Conservation (phyloP, 2,888 invertebrate genomes). For the Abrostola tripartita region DNA sequence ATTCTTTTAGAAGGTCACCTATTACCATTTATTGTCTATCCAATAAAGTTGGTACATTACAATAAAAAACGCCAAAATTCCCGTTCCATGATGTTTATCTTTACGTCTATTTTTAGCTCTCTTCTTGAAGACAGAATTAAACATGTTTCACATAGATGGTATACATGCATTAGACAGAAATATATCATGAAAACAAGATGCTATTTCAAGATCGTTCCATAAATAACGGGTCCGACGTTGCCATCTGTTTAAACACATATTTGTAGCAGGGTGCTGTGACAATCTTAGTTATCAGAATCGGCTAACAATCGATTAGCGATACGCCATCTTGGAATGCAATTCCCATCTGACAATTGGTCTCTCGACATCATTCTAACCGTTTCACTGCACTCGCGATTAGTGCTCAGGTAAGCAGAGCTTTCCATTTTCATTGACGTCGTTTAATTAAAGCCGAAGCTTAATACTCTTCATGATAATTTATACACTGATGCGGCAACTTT, state of each 20-base stretch:
- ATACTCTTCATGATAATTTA: constrained; percentile 26
- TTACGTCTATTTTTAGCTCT: constrained; percentile 24
- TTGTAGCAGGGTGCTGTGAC: constrained; percentile 20
- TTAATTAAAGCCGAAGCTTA: constrained; percentile 31
- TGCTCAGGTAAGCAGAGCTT: constrained; percentile 27
- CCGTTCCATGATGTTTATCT: constrained; percentile 9
- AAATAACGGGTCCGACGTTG: constrained; percentile 31
- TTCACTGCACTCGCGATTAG: constrained; percentile 32
- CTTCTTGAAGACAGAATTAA: constrained; percentile 21
- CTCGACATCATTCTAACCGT: constrained; percentile 35
- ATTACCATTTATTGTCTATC: constrained; percentile 21
- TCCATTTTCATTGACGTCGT: constrained; percentile 38
- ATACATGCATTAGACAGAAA: constrained; percentile 18
- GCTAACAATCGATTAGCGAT: constrained; percentile 20
- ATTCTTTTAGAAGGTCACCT: constrained; percentile 28
- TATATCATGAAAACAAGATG: constrained; percentile 32
- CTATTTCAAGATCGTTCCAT: constrained; percentile 39
- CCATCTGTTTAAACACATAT: constrained; percentile 34
- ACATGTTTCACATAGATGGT: constrained; percentile 28
- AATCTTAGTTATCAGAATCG: constrained; percentile 19
- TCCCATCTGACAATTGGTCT: constrained; percentile 39
- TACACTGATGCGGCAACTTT: constrained; percentile 25
- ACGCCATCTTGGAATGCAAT: constrained; percentile 43
- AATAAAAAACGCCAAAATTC: constrained; percentile 9
- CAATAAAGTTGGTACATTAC: constrained; percentile 15